phyloP scores from a whole-genome alignment of 1,140 invertebrate genomes.

The Halesus radiatus region DNA sequence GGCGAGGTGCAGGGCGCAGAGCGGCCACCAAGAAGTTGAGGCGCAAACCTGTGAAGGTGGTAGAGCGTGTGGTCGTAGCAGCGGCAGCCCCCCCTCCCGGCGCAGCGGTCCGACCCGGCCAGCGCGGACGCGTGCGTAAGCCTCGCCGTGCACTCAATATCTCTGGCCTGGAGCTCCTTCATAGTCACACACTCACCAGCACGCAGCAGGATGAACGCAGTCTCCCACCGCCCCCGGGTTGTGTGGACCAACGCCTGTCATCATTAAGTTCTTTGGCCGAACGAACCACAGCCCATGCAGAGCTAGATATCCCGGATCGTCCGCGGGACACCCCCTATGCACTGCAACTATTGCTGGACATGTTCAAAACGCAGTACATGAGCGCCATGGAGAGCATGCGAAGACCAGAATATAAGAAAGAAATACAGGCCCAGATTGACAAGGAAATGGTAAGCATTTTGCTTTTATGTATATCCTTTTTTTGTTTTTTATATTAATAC shows the following conservation, averaged over 20 bases:
- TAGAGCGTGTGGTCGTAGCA: slow-evolving; percentile 59
- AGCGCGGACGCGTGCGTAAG: slow-evolving; percentile 63
- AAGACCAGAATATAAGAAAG: slow-evolving; percentile 78
- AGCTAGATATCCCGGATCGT: slow-evolving; percentile 83
- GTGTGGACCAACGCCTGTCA: slow-evolving; percentile 90
- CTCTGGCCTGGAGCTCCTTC: slow-evolving; percentile 87
- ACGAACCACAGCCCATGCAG: slow-evolving; percentile 77
- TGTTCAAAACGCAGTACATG: slow-evolving; percentile 87
- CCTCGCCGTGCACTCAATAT: slow-evolving; percentile 71
- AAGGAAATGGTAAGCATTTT: slow-evolving; percentile 76
- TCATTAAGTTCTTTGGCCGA: slow-evolving; percentile 75
- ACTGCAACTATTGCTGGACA: slow-evolving; percentile 87
- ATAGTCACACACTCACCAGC: slow-evolving; percentile 91
- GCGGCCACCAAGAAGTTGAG: slow-evolving; percentile 47
- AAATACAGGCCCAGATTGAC: slow-evolving; percentile 84
- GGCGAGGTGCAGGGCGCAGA: slow-evolving; percentile 28
- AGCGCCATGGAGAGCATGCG: slow-evolving; percentile 86
- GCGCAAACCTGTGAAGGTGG: slow-evolving; percentile 36
- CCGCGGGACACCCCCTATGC: slow-evolving; percentile 86
- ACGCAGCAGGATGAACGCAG: slow-evolving; percentile 80
- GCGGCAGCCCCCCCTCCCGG: slow-evolving; percentile 72
- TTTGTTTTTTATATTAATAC: too few species aligned
- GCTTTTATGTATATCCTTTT: too few species aligned
- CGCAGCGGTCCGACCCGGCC: slow-evolving; percentile 60
- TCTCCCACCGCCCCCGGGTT: slow-evolving; percentile 86